Base-by-base conservation (phyloP, 2,797 vertebrate genomes). In the Myotis daubentonii region DNA sequence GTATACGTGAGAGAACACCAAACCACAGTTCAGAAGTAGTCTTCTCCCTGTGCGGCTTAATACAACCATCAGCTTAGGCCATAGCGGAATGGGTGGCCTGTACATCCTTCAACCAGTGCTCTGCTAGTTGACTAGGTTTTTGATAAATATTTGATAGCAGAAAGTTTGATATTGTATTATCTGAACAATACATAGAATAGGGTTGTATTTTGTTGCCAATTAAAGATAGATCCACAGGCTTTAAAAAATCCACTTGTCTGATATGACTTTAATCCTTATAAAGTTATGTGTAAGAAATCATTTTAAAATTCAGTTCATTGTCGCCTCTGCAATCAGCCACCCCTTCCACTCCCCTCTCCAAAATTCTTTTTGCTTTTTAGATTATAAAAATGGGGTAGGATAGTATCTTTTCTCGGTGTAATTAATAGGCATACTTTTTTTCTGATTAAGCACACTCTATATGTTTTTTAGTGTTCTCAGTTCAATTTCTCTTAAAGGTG, bases 391-490 rank as follows among this genome's bases (percentile, higher is more conserved):
- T 71, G 33, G 2, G 15, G n/a, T 38, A 30, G 66, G 41, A 41
- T 70, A 75, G 16, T 80, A 60, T 76, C n/a, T 87, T 68, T 86
- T n/a, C 22, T 87, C 71, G 68, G 1, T 53, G 8, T 71, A 65
- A 79, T 83, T 44, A 85, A 25, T 55, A 95, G 22, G 38, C 25
- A 65, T 15, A 15, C 6, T 41, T 85, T 93, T 94, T 89, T 83
- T n/a, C 53, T 62, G 25, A 51, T 47, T 49, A 76, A 81, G 66
- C 60, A 41, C 47, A 36, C 25, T 38, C 57, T 71, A 0, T 49
- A 36, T 71, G 38, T 10, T 78, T 87, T 79, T 62, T 33, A 41
- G 0, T 91, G 28, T 88, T 55, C 44, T 89, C 47, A 66, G 55
- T 51, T 82, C 0, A 1, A 1, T 66, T 75, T 95, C 90, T 89